Evolutionary conservation across 2,888 invertebrate genomes (phyloP), one percentile per base, ranked within the genome.

Genomic region (Napeogenes sylphis): DNA sequence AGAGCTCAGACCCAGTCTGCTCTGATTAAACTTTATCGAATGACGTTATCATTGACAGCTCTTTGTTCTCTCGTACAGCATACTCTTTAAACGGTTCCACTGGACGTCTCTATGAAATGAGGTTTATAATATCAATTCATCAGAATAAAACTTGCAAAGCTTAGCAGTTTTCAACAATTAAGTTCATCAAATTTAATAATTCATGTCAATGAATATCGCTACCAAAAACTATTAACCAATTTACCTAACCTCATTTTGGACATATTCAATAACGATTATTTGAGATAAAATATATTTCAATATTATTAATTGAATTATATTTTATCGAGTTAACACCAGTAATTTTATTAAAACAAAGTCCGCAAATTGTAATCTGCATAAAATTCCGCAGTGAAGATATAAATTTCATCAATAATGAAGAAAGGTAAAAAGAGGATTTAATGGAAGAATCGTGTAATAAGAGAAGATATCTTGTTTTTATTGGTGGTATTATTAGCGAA

Each of bases 81-180:
- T 32, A 21, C 30, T 21, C 30, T 51, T 51, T 51, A 51, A 51
- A 51, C 30, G 12, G 30, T 51, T 51, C 30, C 21, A 10, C 30
- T 30, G 10, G 10, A 8, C 12, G 12, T 51, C 51, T 30, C 51
- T 30, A 4, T 14, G 4, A 4, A 42, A 58, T 47, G 33, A 51
- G 42, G 30, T 58, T 53, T 30, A 58, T 38, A 42, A 14, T 46
- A 10, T 46, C 14, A 14, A 14, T 33, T n/a, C 12, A 14, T 32
- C 33, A 33, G 10, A 35, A 32, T 21, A n/a, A 13, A 35, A 58
- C 14, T 47, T 47, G 58, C 14, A 47, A 47, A 33, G 12, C 33
- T n/a, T 33, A 47, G 35, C 46, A 58, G 46, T 58, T 47, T 58
- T 58, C 58, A 46, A 58, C 35, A 58, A 47, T 58, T 58, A 47